phyloP scores from a whole-genome alignment of 2,888 invertebrate species.

The Cryptops parisi region DNA sequence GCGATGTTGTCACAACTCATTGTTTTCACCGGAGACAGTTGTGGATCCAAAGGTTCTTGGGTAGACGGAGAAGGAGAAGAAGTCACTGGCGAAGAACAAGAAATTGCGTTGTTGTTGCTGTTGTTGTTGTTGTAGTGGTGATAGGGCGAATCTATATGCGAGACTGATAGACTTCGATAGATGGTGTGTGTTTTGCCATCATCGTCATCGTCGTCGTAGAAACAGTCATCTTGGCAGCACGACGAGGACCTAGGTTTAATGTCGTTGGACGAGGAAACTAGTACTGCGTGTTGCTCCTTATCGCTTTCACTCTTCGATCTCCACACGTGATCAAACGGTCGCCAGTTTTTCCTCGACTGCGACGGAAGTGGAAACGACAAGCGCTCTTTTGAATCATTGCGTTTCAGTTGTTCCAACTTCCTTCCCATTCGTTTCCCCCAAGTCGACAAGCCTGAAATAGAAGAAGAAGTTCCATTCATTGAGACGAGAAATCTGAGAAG shows the following conservation, averaged over 20 bases:
- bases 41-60: neutral
- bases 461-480: no score
- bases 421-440: slow-evolving; percentile 67
- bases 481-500: no score
- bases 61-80: neutral
- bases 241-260: slow-evolving; percentile 2
- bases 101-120: neutral
- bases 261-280: neutral
- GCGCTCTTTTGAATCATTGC: slow-evolving; percentile 46
- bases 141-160: neutral
- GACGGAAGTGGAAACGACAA: slow-evolving; percentile 22
- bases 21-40: slow-evolving; percentile 40
- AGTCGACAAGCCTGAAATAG: slow-evolving; percentile 46
- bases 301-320: neutral
- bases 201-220: neutral
- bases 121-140: neutral
- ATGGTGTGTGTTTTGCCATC: neutral
- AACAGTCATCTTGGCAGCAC: neutral
- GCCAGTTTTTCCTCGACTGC: slow-evolving; percentile 11
- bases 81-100: neutral
- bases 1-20: slow-evolving; percentile 58
- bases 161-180: neutral
- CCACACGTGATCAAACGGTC: slow-evolving; percentile 9
- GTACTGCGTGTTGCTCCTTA: neutral
- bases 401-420: slow-evolving; percentile 56